A percentile compares a stretch with the other conserved stretches of the same genome.
phyloP scores from a whole-genome alignment of 2,888 invertebrate genomes.

The Gymnocheta viridis region DNA sequence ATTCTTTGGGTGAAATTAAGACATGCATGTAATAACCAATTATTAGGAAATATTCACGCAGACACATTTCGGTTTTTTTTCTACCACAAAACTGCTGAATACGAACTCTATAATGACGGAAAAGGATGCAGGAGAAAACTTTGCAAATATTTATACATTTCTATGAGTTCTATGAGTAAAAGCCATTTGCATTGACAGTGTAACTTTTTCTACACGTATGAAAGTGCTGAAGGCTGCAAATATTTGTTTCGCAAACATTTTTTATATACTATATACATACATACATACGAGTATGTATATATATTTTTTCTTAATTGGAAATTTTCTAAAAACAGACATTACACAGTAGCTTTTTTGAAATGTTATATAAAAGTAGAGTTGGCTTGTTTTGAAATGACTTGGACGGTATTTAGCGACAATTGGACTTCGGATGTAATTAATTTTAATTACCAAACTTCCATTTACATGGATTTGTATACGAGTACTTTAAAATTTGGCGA shows the following conservation, averaged over 20 bases:
- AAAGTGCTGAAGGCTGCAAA: conserved; percentile 13
- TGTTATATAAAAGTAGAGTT: too few relatives aligned
- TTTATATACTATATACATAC: neutral
- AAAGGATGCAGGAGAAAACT: conserved; percentile 36
- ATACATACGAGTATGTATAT: too few relatives aligned
- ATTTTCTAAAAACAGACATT: neutral
- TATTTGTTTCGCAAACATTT: neutral
- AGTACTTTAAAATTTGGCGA: too few relatives aligned
- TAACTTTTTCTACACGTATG: conserved; percentile 15
- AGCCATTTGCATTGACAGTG: conserved; percentile 1
- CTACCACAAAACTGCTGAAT: neutral
- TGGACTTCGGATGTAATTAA: too few relatives aligned
- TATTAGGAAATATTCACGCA: conserved; percentile 36
- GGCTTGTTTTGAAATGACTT: too few relatives aligned
- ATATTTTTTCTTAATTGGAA: too few relatives aligned
- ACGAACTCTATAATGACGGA: neutral
- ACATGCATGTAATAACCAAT: conserved; percentile 67
- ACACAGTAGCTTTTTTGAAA: too few relatives aligned
- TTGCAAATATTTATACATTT: neutral
- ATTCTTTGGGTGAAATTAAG: neutral
- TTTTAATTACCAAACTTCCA: too few relatives aligned
- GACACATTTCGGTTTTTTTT: neutral
- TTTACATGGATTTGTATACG: too few relatives aligned
- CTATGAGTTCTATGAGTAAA: neutral
- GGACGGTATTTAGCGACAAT: too few relatives aligned